Evolutionary conservation across 1,140 invertebrate species (phyloP).

Genomic region (Cherax destructor): DNA sequence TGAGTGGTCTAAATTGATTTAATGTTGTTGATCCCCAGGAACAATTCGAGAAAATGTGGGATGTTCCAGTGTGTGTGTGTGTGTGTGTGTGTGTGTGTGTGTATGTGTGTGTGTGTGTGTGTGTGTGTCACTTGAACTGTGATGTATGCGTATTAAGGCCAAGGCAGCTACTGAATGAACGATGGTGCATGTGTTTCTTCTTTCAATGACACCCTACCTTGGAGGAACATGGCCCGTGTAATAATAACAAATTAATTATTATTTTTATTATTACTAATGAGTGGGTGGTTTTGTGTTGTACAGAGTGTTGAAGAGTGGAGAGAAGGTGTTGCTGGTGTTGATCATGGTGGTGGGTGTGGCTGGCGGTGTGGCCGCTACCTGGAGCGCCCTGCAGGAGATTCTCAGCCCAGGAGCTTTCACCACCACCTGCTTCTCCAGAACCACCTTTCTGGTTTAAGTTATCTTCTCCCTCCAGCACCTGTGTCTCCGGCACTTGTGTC

Average conservation of each 20-base stretch:
- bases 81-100: not conserved
- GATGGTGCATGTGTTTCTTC: too few relatives aligned
- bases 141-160: too few relatives aligned
- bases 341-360: constrained; percentile 22
- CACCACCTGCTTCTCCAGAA: constrained; percentile 52
- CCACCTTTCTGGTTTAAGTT: not conserved
- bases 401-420: constrained; percentile 29
- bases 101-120: constrained; percentile 6
- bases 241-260: too few relatives aligned
- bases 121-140: not conserved
- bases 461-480: not conserved
- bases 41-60: too few relatives aligned
- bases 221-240: too few relatives aligned
- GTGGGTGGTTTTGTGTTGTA: not conserved
- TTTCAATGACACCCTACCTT: too few relatives aligned
- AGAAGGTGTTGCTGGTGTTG: constrained; percentile 12
- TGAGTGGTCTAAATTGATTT: too few relatives aligned
- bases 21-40: too few relatives aligned
- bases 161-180: too few relatives aligned
- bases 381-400: constrained; percentile 43
- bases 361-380: constrained; percentile 44
- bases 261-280: too few relatives aligned
- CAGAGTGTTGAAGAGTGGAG: not conserved
- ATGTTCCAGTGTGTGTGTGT: not conserved
- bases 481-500: too few relatives aligned